Evolutionary conservation across 1,140 invertebrate species (phyloP).

Genomic region (Drosophila kohkoa): DNA sequence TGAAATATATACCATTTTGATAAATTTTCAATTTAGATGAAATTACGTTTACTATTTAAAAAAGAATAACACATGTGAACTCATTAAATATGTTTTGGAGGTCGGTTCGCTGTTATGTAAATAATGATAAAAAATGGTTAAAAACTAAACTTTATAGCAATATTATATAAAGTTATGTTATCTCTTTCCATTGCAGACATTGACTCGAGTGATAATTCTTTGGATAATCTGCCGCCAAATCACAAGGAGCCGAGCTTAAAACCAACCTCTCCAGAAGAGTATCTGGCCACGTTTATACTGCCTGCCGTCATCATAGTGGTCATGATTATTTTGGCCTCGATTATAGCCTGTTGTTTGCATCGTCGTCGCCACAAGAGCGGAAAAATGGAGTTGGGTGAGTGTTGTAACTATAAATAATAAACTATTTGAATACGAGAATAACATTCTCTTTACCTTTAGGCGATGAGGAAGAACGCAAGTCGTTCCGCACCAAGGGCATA

Average conservation of each 20-base stretch:
- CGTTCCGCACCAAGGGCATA: slow-evolving; percentile 94
- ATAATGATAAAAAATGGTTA: too few relatives aligned
- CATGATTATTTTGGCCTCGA: slow-evolving; percentile 94
- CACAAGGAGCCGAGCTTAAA: slow-evolving; percentile 86
- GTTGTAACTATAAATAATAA: not conserved
- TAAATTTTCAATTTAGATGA: too few relatives aligned
- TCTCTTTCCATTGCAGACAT: slow-evolving; percentile 36
- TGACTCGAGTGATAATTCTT: slow-evolving; percentile 66
- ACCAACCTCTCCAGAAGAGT: slow-evolving; percentile 88
- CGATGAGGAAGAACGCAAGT: slow-evolving; percentile 92
- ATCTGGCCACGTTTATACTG: slow-evolving; percentile 94
- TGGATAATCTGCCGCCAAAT: slow-evolving; percentile 70
- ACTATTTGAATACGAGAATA: not conserved
- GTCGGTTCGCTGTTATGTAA: too few relatives aligned
- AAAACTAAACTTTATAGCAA: not conserved
- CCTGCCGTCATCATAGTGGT: slow-evolving; percentile 95
- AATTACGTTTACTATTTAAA: too few relatives aligned
- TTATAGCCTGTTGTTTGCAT: slow-evolving; percentile 96
- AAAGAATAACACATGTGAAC: too few relatives aligned
- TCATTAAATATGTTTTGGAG: too few relatives aligned
- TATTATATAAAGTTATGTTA: too few relatives aligned
- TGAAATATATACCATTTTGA: too few relatives aligned
- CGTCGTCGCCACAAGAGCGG: slow-evolving; percentile 92
- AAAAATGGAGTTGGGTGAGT: slow-evolving; percentile 90
- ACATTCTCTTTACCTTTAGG: slow-evolving; percentile 68